These are phyloP conservation scores for Nephrotoma appendiculata DNA, from an alignment of 2,888 invertebrate species.

Conservation along the genomic window DNA sequence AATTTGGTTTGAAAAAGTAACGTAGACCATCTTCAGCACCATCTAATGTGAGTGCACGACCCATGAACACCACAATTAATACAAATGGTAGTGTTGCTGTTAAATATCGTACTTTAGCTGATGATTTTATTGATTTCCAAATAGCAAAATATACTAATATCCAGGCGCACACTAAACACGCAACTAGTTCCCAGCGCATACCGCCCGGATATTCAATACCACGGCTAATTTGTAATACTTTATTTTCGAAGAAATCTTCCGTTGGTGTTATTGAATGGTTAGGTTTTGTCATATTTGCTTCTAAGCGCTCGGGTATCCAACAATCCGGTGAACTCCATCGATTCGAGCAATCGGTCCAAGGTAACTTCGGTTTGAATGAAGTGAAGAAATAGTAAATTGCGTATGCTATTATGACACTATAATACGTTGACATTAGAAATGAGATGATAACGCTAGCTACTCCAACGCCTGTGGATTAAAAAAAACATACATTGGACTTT, in stretches of 20 bases:
- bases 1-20: slow-evolving; percentile 78
- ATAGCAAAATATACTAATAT: slow-evolving; percentile 88
- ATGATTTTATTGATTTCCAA: slow-evolving; percentile 94
- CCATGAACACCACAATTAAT: slow-evolving; percentile 71
- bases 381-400: slow-evolving; percentile 87
- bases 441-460: slow-evolving; percentile 88
- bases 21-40: slow-evolving; percentile 74
- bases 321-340: slow-evolving; percentile 66
- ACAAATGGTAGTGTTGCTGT: slow-evolving; percentile 87
- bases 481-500: not conserved
- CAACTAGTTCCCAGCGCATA: slow-evolving; percentile 77
- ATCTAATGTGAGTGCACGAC: slow-evolving; percentile 76
- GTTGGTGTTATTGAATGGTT: slow-evolving; percentile 67
- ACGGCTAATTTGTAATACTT: slow-evolving; percentile 68
- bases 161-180: slow-evolving; percentile 85
- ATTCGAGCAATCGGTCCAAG: slow-evolving; percentile 80
- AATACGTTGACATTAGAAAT: slow-evolving; percentile 89
- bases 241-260: slow-evolving; percentile 81
- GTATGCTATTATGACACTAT: slow-evolving; percentile 91
- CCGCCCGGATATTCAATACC: slow-evolving; percentile 72
- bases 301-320: slow-evolving; percentile 52
- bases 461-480: slow-evolving; percentile 57
- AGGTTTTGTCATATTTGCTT: slow-evolving; percentile 47
- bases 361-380: slow-evolving; percentile 72
- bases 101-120: slow-evolving; percentile 75